Conservation (phyloP, 1,140 invertebrate genomes). For the Harlomillsia oculata region DNA sequence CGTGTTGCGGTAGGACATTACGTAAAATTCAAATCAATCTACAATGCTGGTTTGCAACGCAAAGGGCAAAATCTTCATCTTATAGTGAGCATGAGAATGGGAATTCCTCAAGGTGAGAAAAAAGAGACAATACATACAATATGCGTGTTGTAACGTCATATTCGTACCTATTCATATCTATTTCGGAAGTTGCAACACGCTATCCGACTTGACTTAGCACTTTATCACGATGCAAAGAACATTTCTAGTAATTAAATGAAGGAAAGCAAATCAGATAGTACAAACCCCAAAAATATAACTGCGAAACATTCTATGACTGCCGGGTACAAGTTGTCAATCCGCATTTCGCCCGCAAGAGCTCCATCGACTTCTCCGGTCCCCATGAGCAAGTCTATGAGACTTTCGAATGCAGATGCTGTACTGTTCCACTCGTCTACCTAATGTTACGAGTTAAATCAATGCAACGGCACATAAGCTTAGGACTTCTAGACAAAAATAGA, state of each 20-base stretch:
- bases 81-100: no score
- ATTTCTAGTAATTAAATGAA: neutral
- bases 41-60: no score
- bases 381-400: slow-evolving; percentile 6
- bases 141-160: neutral
- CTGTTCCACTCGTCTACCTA: neutral
- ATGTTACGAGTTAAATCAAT: neutral
- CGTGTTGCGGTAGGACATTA: no score
- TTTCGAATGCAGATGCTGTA: neutral
- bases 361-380: neutral
- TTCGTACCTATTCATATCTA: neutral
- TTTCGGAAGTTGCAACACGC: neutral
- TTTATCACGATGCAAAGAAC: no score
- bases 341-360: slow-evolving; percentile 38
- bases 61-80: no score
- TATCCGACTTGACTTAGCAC: neutral
- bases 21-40: no score
- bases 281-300: slow-evolving; percentile 77
- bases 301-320: slow-evolving; percentile 83
- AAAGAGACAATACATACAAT: neutral
- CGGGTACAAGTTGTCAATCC: slow-evolving; percentile 73
- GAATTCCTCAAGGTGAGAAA: neutral
- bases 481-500: no score
- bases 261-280: neutral
- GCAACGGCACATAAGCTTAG: slow-evolving; percentile 2